Percentiles rank a stretch among this genome's conserved stretches.
Evolutionary conservation across 1,140 invertebrate genomes (phyloP).

Genomic region (Drosophila asahinai): DNA sequence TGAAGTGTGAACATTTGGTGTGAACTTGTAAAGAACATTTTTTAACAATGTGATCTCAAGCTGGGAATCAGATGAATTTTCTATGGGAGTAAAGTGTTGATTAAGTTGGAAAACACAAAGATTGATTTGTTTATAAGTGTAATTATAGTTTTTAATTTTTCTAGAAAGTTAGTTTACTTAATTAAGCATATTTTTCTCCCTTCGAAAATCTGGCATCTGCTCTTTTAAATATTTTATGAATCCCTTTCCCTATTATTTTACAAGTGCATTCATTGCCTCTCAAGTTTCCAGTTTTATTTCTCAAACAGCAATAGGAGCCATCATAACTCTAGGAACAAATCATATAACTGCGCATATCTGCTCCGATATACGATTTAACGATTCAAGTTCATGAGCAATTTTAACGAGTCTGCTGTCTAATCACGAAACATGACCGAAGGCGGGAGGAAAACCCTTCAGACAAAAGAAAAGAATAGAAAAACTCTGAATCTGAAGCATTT

Average conservation of each 20-base stretch:
- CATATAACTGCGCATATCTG: slow-evolving; percentile 39
- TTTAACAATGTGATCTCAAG: slow-evolving; percentile 31
- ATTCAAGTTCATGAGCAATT: slow-evolving; percentile 74
- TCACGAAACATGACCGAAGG: slow-evolving; percentile 40
- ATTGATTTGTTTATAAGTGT: background rate
- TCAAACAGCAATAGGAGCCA: slow-evolving; percentile 4
- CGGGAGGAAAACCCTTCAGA: slow-evolving; percentile 1
- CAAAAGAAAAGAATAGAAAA: slow-evolving; percentile 13
- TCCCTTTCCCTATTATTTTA: slow-evolving; percentile 1
- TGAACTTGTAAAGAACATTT: slow-evolving; percentile 64
- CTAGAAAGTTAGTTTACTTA: background rate
- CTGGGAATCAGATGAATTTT: background rate
- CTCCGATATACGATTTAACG: slow-evolving; percentile 57
- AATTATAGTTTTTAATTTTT: background rate
- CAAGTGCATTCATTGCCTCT: slow-evolving; percentile 35
- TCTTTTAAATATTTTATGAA: background rate
- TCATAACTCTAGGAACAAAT: slow-evolving; percentile 43
- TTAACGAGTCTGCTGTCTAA: slow-evolving; percentile 56
- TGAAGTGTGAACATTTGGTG: slow-evolving; percentile 76
- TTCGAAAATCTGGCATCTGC: background rate
- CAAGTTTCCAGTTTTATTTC: slow-evolving; percentile 31
- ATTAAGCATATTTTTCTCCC: too few species aligned
- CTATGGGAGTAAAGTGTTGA: slow-evolving; percentile 6
- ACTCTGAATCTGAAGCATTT: slow-evolving; percentile 42
- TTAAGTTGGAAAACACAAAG: background rate